Evolutionary conservation across 2,113 vertebrate species (phyloP), one percentile per base, ranked within the genome.

Genomic region (Chaetorhynchus papuensis): DNA sequence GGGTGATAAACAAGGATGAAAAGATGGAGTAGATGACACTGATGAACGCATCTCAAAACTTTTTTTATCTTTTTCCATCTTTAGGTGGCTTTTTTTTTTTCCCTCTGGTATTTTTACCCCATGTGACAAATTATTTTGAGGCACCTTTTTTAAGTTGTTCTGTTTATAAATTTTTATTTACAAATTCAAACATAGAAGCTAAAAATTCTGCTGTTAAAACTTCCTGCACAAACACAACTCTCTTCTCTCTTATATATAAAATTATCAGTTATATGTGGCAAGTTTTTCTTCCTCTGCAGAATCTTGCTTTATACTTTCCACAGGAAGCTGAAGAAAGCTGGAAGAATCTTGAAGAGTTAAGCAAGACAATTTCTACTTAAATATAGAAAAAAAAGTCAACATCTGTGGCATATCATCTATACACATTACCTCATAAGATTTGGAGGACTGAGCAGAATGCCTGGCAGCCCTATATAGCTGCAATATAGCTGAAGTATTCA

Each of bases 1-100:
- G 10, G 7, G 35, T 83, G 5, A 4, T 44, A 85, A 78, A 1
- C 15, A 86, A 21, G 22, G 21, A 83, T 2, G 2, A 42, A 50
- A n/a, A 45, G 9, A 49, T 53, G 22, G 17, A 15, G 18, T 61
- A 90, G 20, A 39, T 13, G 74, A 27, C 7, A 19, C 8, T 53
- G 17, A 12, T 66, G 19, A 74, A 81, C 6, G 1, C 1, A 60
- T 70, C 30, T 66, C 10, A 71, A 50, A 74, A 28, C 0, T 0
- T 47, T 61, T 44, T 19, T 30, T n/a, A n/a, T 18, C 1, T 49
- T 63, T 89, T 49, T 61, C 24, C 5, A 19, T 42, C 2, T 87
- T 87, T 69, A 53, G 18, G 8, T 45, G 3, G 9, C 4, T 31
- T 56, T 44, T 52, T 30, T 28, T 52, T 30, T 28, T 15, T 2